A percentile compares a stretch with the other conserved stretches of the same genome.
Conservation (phyloP, 2,797 vertebrate genomes). For the Sparus aurata region DNA sequence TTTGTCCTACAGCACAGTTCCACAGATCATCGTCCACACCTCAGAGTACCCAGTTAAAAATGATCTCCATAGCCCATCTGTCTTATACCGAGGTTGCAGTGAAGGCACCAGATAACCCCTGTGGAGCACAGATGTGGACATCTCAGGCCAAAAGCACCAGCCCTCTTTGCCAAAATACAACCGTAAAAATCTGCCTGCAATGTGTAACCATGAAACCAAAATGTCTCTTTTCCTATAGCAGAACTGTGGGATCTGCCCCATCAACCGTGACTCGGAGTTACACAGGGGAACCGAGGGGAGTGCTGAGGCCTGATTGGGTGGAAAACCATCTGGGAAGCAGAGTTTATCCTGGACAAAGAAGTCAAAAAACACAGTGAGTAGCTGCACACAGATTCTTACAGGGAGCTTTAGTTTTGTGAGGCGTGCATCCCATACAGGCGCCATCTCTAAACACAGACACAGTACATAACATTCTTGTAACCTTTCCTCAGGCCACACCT, state of each 20-base stretch:
- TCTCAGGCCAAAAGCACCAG: constrained; percentile 68
- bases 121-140: constrained; percentile 75
- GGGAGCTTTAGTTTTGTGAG: constrained; percentile 29
- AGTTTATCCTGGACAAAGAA: constrained; percentile 66
- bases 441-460: constrained; percentile 49
- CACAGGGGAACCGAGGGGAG: constrained; percentile 55
- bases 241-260: constrained; percentile 71
- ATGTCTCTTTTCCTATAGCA: constrained; percentile 75
- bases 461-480: constrained; percentile 48
- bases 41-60: constrained; percentile 37
- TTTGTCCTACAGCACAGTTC: constrained; percentile 32
- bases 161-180: constrained; percentile 72
- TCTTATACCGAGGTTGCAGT: constrained; percentile 35
- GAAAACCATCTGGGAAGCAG: constrained; percentile 65
- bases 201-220: constrained; percentile 83
- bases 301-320: constrained; percentile 66
- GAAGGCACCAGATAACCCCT: constrained; percentile 52
- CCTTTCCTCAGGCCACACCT: constrained; percentile 55
- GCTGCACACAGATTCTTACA: constrained; percentile 31
- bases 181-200: constrained; percentile 74
- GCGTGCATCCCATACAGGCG: constrained; percentile 24
- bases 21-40: constrained; percentile 37
- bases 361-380: constrained; percentile 47
- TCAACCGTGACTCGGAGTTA: constrained; percentile 64
- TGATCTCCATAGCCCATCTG: constrained; percentile 23